phyloP scores from a whole-genome alignment of 2,888 invertebrate genomes.

The Epinotia ramella region DNA sequence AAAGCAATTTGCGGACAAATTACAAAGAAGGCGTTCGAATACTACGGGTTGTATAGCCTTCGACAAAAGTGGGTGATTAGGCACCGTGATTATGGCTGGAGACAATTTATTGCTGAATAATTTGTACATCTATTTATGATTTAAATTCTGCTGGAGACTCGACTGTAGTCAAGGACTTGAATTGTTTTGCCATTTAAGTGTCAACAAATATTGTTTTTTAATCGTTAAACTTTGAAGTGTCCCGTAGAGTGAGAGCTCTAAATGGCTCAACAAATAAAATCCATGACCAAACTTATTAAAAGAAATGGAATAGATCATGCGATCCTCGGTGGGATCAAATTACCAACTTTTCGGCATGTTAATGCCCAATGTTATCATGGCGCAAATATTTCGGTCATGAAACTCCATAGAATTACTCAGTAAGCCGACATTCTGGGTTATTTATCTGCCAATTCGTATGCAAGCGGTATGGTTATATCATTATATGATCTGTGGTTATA shows the following conservation, averaged over 20 bases:
- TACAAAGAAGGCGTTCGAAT: conserved; percentile 39
- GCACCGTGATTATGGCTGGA: conserved; percentile 15
- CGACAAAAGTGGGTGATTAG: conserved; percentile 40
- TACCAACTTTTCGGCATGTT: not conserved
- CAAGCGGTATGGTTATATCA: conserved; percentile 52
- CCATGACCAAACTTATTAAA: no score
- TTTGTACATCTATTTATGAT: no score
- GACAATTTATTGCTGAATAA: conserved; percentile 31
- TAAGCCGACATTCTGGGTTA: conserved; percentile 42
- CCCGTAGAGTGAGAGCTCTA: no score
- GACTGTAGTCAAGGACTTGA: no score
- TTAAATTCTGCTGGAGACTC: no score
- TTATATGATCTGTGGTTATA: conserved; percentile 52
- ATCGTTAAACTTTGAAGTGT: no score
- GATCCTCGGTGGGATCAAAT: not conserved
- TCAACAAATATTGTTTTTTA: no score
- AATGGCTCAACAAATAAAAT: no score
- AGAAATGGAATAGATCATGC: no score
- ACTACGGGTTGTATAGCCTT: conserved; percentile 23
- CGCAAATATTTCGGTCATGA: not conserved
- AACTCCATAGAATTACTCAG: conserved; percentile 6
- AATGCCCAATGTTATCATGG: not conserved
- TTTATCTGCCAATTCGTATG: conserved; percentile 53
- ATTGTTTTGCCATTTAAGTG: no score
- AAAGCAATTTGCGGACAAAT: conserved; percentile 46